Percentiles rank a stretch among this genome's conserved stretches.
Evolutionary conservation across 2,888 invertebrate species (phyloP).

Genomic region (Lymantria monacha): DNA sequence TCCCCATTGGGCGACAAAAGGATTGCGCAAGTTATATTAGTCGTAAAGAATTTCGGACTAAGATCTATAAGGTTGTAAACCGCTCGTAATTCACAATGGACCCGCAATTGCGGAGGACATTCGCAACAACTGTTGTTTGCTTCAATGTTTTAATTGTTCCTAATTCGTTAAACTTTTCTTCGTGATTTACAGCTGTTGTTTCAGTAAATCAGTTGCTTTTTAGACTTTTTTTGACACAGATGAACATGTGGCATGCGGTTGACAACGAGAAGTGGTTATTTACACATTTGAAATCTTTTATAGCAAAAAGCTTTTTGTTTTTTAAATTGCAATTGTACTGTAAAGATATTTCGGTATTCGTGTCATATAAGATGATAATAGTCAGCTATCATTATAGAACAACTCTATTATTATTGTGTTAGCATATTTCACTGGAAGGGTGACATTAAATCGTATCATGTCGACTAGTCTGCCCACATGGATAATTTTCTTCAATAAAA

Average conservation of each 20-base stretch:
- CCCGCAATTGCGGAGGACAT: constrained; percentile 78
- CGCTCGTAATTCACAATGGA: constrained; percentile 75
- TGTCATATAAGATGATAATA: neutral
- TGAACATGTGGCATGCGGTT: constrained; percentile 46
- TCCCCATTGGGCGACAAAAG: constrained; percentile 66
- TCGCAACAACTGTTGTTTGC: constrained; percentile 80
- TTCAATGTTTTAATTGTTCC: constrained; percentile 79
- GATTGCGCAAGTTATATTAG: constrained; percentile 80
- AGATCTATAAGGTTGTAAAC: constrained; percentile 78
- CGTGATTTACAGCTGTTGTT: constrained; percentile 74
- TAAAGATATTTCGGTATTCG: neutral
- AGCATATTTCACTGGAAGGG: constrained; percentile 66
- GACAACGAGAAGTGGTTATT: constrained; percentile 48
- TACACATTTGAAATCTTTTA: constrained; percentile 40
- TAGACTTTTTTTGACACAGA: constrained; percentile 40
- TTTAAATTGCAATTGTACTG: neutral
- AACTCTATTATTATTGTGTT: constrained; percentile 39
- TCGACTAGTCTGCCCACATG: constrained; percentile 59
- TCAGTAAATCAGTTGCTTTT: constrained; percentile 54
- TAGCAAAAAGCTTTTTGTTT: constrained; percentile 41
- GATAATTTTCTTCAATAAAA: constrained; percentile 75
- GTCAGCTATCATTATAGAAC: constrained; percentile 30
- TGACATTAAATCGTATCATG: constrained; percentile 64
- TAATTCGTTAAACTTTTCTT: constrained; percentile 77
- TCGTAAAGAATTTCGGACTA: constrained; percentile 79